Evolutionary conservation across 2,113 vertebrate genomes (phyloP), one percentile per base, ranked within the genome.

Genomic region (Osmerus mordax): DNA sequence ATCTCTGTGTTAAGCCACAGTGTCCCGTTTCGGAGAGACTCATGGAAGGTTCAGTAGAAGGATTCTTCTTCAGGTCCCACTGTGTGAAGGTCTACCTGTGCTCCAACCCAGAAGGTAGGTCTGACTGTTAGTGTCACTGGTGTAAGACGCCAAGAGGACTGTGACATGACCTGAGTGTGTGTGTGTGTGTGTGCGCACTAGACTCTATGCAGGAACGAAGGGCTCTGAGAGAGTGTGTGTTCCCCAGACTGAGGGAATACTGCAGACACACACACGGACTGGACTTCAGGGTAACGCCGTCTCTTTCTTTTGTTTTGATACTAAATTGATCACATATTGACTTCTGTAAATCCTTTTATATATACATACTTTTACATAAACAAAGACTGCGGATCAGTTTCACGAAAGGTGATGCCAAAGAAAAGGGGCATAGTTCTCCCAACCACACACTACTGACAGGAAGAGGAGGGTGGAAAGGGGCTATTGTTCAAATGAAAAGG

Each of bases 11-110:
- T n/a, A 21, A 52, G 8, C n/a, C 19, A n/a, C n/a, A 1, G 47
- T 19, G 32, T 21, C n/a, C 15, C 23, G 13, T 51, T 51, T 15
- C 4, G 65, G 9, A 75, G 70, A 71, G 64, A 67, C 29, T 55
- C 52, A 74, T 73, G 73, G 69, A 79, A 60, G 6, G 61, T 5
- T 52, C 62, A 71, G 15, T 52, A 61, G 36, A 12, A 12, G 7
- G 66, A 0, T 8, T 2, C 70, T 70, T 71, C 53, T 21, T 51
- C 68, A 62, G 71, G n/a, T 77, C 85, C 0, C 78, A 84, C 61
- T 91, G 88, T 84, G 87, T 92, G 28, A 90, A 92, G 78, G 77
- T 93, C 62, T 92, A 92, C 28, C 76, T 93, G 73, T 90, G 91
- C 82, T 90, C 89, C 70, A 91, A 91, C 82, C 91, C 91, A 25